Evolutionary conservation across 2,888 invertebrate species (phyloP).

Genomic region (Diplazon laetatorius): DNA sequence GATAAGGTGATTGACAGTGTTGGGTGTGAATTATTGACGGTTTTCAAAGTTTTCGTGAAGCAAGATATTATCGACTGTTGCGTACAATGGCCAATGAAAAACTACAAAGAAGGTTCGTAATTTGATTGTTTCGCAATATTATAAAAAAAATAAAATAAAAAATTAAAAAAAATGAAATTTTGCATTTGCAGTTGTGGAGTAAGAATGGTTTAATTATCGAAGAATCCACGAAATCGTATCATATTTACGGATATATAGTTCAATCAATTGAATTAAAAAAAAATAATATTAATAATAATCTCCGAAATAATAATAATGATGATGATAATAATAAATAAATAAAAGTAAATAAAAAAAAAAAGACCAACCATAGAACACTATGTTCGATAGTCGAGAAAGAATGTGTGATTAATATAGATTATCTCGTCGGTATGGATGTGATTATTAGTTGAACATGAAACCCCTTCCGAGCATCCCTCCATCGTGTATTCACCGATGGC

Average conservation of each 20-base stretch:
- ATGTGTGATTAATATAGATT: neutral
- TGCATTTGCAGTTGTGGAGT: no score
- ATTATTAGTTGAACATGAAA: slow-evolving; percentile 8
- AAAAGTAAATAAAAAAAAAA: no score
- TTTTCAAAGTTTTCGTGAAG: slow-evolving; percentile 33
- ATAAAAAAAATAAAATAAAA: neutral
- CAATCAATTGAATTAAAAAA: neutral
- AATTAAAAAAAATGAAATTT: no score
- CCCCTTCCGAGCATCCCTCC: slow-evolving; percentile 15
- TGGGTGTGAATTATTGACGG: neutral
- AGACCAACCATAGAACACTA: no score
- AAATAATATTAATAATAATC: neutral
- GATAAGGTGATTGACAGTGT: neutral
- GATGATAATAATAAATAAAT: neutral
- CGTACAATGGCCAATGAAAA: slow-evolving; percentile 79
- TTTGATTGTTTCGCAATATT: slow-evolving; percentile 6
- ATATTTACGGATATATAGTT: no score
- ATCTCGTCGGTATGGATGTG: neutral
- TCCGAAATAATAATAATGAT: neutral
- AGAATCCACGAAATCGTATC: no score
- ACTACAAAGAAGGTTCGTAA: slow-evolving; percentile 75
- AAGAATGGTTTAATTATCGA: no score
- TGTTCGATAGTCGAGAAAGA: neutral
- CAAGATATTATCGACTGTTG: slow-evolving; percentile 45
- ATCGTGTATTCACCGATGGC: slow-evolving; percentile 31